phyloP scores from a whole-genome alignment of 2,888 invertebrate species.

The Hesperia comma region DNA sequence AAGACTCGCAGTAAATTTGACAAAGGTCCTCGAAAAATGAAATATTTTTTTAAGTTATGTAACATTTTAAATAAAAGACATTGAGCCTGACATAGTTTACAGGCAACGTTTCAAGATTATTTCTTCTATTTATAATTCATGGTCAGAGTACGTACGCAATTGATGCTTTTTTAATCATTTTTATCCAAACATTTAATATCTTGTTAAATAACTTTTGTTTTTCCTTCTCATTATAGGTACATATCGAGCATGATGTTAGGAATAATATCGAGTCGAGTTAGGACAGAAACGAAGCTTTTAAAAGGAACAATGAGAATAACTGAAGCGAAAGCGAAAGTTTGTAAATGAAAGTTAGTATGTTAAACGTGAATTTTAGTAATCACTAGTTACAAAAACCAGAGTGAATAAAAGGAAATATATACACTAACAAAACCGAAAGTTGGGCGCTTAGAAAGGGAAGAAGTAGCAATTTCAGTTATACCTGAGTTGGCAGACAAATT shows the following conservation, averaged over 20 bases:
- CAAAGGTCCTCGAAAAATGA: background rate
- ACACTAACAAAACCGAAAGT: background rate
- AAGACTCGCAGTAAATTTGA: too few species aligned
- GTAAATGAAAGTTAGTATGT: conserved; percentile 28
- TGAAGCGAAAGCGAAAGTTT: conserved; percentile 29
- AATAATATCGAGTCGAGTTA: background rate
- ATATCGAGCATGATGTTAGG: background rate
- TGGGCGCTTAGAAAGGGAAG: background rate
- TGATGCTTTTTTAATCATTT: background rate
- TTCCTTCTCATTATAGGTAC: conserved; percentile 7
- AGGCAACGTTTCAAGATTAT: background rate
- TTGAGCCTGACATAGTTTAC: background rate
- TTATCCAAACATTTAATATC: background rate
- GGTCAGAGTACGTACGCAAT: background rate
- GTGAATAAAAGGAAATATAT: conserved; percentile 12
- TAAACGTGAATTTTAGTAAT: conserved; percentile 25
- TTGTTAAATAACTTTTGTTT: background rate
- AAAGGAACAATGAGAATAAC: conserved; percentile 15
- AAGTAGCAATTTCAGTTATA: background rate
- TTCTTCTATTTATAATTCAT: conserved; percentile 1
- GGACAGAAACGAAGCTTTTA: background rate
- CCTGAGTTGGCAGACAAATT: background rate
- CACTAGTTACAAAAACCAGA: background rate
- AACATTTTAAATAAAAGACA: background rate
- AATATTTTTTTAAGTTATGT: background rate